These are phyloP conservation scores for Hucho hucho DNA, from an alignment of 2,113 vertebrate species.

Conservation along the genomic window DNA sequence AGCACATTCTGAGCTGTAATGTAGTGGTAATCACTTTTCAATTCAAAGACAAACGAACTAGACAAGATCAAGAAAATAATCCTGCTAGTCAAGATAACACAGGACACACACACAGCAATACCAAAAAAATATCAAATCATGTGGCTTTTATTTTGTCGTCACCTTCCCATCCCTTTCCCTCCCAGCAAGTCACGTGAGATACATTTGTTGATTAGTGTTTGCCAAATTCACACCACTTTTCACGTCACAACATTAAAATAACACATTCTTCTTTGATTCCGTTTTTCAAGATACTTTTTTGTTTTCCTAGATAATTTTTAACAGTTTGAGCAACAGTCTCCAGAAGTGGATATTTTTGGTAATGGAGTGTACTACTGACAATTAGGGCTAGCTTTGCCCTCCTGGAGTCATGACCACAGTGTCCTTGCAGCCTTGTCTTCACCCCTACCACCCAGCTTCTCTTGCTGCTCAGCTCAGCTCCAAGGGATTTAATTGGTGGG, in stretches of 20 bases:
- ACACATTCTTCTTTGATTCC: no score
- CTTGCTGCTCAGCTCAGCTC: not conserved
- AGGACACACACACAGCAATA: not conserved
- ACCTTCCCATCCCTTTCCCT: slow-evolving; percentile 4
- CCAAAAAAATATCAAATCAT: slow-evolving; percentile 25
- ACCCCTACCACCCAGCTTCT: not conserved
- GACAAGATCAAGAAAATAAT: not conserved
- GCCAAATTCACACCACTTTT: slow-evolving; percentile 33
- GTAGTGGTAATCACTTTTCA: no score
- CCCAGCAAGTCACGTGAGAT: slow-evolving; percentile 28
- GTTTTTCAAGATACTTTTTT: not conserved
- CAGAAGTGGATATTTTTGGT: not conserved
- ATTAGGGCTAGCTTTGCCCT: no score
- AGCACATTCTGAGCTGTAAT: no score
- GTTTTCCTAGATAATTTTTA: not conserved
- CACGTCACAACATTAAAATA: not conserved
- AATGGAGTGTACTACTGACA: not conserved
- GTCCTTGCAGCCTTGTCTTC: not conserved
- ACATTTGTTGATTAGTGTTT: slow-evolving; percentile 29
- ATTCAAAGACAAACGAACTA: not conserved
- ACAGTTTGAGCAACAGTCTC: not conserved
- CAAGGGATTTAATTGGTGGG: not conserved
- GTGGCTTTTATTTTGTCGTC: slow-evolving; percentile 32
- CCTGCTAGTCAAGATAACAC: not conserved
- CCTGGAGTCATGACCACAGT: not conserved